phyloP scores from a whole-genome alignment of 2,888 invertebrate genomes.

The Eulithis prunata region DNA sequence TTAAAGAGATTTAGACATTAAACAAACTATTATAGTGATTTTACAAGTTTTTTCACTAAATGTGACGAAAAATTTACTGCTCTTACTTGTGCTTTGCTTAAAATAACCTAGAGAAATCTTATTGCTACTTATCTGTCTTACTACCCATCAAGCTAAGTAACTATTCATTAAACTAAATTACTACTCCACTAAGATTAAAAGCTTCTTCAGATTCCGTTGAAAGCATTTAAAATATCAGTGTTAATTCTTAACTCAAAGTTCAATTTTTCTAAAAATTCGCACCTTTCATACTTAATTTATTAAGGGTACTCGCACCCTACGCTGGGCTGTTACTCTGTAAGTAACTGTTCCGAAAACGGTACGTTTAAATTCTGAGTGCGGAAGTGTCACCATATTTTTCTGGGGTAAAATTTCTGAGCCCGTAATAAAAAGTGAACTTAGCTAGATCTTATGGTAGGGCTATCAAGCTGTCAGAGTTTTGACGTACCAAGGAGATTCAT shows the following conservation, averaged over 20 bases:
- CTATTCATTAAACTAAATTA: constrained; percentile 9
- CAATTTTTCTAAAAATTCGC: constrained; percentile 66
- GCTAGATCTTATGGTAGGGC: constrained; percentile 41
- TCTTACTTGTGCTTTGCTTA: too few species aligned
- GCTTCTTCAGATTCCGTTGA: constrained; percentile 10
- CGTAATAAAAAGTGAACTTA: constrained; percentile 76
- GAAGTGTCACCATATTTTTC: constrained; percentile 79
- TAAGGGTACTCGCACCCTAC: constrained; percentile 73
- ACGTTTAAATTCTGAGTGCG: constrained; percentile 77
- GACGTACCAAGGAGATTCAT: too few species aligned
- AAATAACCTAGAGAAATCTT: not conserved
- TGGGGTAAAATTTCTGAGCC: constrained; percentile 74
- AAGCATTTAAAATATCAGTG: constrained; percentile 1
- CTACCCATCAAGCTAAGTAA: not conserved
- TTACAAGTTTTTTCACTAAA: too few species aligned
- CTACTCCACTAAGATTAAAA: constrained; percentile 6
- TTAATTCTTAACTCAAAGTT: constrained; percentile 48
- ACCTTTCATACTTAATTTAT: constrained; percentile 76
- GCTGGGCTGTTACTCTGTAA: constrained; percentile 71
- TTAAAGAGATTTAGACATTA: too few species aligned
- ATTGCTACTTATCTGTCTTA: not conserved
- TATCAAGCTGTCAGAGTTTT: not conserved
- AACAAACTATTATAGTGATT: too few species aligned
- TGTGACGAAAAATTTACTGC: too few species aligned
- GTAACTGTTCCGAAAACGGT: constrained; percentile 73